A percentile compares a stretch with the other conserved stretches of the same genome.
These are phyloP conservation scores for Eospalax fontanierii DNA, from an alignment of 2,797 vertebrate species.

Conservation along the genomic window DNA sequence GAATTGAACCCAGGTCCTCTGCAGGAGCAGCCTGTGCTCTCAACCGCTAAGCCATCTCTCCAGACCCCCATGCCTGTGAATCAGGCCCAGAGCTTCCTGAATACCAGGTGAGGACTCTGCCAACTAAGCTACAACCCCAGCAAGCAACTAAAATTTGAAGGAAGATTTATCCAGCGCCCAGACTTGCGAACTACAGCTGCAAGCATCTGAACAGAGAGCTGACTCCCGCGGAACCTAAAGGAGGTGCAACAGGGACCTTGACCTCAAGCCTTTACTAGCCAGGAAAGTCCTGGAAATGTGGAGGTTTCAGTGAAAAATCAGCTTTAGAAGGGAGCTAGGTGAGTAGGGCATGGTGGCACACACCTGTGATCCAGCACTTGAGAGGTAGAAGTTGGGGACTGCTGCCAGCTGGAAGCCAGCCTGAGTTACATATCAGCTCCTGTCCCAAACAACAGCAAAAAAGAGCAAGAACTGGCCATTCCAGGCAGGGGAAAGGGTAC, in stretches of 20 bases:
- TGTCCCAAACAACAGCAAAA: background rate
- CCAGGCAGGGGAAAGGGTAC: background rate
- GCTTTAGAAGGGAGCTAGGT: background rate
- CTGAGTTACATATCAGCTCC: background rate
- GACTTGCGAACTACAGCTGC: background rate
- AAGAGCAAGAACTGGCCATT: background rate
- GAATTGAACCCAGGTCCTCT: too few relatives aligned
- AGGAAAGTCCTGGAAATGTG: background rate
- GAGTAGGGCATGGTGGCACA: background rate
- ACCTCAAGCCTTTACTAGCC: background rate
- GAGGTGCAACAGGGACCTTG: background rate
- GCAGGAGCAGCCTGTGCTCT: too few relatives aligned
- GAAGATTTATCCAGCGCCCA: background rate
- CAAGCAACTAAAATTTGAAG: background rate
- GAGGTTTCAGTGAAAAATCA: background rate
- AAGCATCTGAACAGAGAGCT: background rate
- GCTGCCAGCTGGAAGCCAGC: background rate
- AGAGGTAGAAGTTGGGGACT: background rate
- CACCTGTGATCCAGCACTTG: background rate
- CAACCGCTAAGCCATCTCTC: too few relatives aligned
- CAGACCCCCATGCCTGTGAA: background rate
- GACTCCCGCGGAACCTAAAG: background rate
- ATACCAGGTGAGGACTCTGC: background rate
- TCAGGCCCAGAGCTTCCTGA: background rate
- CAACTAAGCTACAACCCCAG: background rate